Conservation (phyloP, 2,888 invertebrate species). For the Cataglyphis cursor region DNA sequence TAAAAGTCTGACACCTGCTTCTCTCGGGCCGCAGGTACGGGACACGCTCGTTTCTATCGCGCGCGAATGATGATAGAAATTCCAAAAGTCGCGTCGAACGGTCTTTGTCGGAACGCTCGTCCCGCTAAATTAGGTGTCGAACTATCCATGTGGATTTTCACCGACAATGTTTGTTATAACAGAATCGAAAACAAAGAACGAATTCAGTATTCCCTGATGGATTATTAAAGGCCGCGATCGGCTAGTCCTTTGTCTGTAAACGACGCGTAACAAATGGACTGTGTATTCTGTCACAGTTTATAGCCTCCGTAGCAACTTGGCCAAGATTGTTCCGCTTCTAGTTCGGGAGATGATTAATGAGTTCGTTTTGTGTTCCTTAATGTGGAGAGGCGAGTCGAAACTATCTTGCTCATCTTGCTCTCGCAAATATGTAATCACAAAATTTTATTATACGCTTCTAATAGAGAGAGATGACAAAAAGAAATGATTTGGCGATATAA, state of each 20-base stretch:
- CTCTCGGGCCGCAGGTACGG: slow-evolving; percentile 59
- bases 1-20: slow-evolving; percentile 56
- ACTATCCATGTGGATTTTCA: background rate
- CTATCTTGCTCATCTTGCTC: slow-evolving; percentile 55
- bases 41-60: background rate
- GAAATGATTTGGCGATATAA: background rate
- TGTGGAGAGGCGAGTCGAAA: slow-evolving; percentile 58
- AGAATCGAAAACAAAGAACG: background rate
- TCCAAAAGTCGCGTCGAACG: background rate
- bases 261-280: slow-evolving; percentile 80
- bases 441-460: background rate
- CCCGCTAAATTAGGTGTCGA: background rate
- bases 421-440: background rate
- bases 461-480: background rate
- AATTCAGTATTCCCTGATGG: slow-evolving; percentile 53
- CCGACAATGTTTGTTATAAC: slow-evolving; percentile 1
- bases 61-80: slow-evolving; percentile 20
- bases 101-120: slow-evolving; percentile 9
- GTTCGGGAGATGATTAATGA: slow-evolving; percentile 80
- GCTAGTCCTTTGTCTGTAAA: slow-evolving; percentile 75
- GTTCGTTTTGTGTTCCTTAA: slow-evolving; percentile 75
- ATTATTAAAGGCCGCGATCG: slow-evolving; percentile 70
- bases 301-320: slow-evolving; percentile 58
- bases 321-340: slow-evolving; percentile 58
- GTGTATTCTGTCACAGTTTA: slow-evolving; percentile 44